Base-by-base conservation (phyloP, 2,888 invertebrate genomes). In the Hyposoter dolosus region DNA sequence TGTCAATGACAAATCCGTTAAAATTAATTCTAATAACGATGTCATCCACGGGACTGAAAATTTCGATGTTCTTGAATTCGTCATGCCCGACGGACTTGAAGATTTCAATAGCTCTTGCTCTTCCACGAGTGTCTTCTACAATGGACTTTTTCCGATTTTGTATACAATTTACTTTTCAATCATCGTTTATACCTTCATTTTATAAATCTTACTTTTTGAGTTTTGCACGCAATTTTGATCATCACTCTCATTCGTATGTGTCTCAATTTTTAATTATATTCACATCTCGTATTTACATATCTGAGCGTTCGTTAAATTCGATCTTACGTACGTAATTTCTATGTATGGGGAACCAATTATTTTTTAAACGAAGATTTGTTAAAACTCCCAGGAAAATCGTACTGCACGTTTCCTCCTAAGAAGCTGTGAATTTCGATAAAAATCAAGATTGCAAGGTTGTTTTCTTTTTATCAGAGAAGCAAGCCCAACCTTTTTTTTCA, bases 41-140 rank as follows among this genome's bases (percentile, higher is more conserved):
- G 28, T 53, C n/a, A 19, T 28, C 10, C 17, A 43, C 60, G 28
- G 65, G 76, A 81, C 45, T 9, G 86, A 89, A 53, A 65, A 45
- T 65, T 78, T 85, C 17, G 88, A 90, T 43, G 87, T 88, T 63
- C 69, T 87, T 45, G 90, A 90, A 65, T 80, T 89, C 43, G 53
- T 89, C 35, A 85, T 90, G 53, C 89, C 88, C 2, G 84, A 89
- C 76, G 85, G 84, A 74, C 82, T 88, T 43, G 88, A 90, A 68
- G 86, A 89, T 28, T 86, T 76, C 12, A 45, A 63, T 78, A 72
- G 71, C n/a, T 87, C 76, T 3, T 43, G 15, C 23, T 60, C 35
- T 15, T 75, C 86, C 17, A 53, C n/a, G 3, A 43, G 45, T 56
- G 3, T 23, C 66, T 32, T 35, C 9, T 23, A 17, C 17, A 23